Conservation (phyloP, 2,888 invertebrate species). For the Heteromurus nitidus region DNA sequence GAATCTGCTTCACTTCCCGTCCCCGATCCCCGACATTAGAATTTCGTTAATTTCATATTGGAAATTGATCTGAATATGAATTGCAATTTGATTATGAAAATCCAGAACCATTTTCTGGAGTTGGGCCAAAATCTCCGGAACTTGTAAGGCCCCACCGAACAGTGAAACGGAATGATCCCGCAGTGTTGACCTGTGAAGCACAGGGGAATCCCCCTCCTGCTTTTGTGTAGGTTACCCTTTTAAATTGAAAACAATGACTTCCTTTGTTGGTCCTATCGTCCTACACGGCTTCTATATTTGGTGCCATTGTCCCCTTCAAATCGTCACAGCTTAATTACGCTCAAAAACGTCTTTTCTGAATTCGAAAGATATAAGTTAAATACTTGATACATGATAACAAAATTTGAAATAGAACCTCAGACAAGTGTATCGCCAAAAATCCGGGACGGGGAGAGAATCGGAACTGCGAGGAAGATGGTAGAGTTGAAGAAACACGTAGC, state of each 20-base stretch:
- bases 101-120: constrained; percentile 70
- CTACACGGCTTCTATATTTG: no score
- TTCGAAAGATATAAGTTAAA: no score
- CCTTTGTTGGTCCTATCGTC: no score
- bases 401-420: constrained; percentile 70
- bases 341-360: no score
- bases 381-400: neutral
- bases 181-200: constrained; percentile 69
- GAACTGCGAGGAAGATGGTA: constrained; percentile 73
- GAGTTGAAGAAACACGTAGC: constrained; percentile 75
- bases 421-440: constrained; percentile 74
- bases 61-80: no score
- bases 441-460: constrained; percentile 74
- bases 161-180: constrained; percentile 48
- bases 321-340: constrained; percentile 20
- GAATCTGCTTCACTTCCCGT: constrained; percentile 49
- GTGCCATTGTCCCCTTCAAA: constrained; percentile 48
- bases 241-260: neutral
- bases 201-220: constrained; percentile 62
- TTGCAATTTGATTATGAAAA: no score
- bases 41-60: neutral
- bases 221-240: constrained; percentile 49
- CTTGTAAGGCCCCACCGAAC: constrained; percentile 66
- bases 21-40: constrained; percentile 13
- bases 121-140: constrained; percentile 70